A percentile compares a stretch with the other conserved stretches of the same genome.
Conservation (phyloP, 2,888 invertebrate genomes). For the Drosophila eohydei region DNA sequence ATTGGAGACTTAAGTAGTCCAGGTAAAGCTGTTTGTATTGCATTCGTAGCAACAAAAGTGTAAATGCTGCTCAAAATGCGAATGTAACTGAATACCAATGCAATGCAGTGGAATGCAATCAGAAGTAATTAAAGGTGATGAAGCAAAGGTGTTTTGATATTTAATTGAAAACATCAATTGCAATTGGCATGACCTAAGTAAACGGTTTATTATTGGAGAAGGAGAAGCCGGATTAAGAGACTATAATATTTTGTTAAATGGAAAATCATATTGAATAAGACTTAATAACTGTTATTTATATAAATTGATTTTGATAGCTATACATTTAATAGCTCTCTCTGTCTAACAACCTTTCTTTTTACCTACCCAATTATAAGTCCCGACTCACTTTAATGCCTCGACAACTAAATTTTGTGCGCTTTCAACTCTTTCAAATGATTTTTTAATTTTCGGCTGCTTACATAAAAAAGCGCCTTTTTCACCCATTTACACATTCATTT, state of each 20-base stretch:
- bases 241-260: not conserved
- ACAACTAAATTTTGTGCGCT: not conserved
- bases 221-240: not conserved
- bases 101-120: constrained; percentile 15
- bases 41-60: constrained; percentile 36
- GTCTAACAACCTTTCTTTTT: not conserved
- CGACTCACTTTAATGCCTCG: not conserved
- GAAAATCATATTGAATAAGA: not conserved
- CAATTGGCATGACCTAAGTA: no score
- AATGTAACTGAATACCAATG: constrained; percentile 13
- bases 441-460: constrained; percentile 10
- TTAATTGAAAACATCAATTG: constrained; percentile 21
- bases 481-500: constrained; percentile 28
- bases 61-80: constrained; percentile 5
- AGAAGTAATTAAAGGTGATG: constrained; percentile 34
- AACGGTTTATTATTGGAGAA: not conserved
- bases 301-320: not conserved
- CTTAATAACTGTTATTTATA: not conserved
- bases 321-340: not conserved
- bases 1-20: constrained; percentile 36
- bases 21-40: constrained; percentile 19
- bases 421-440: constrained; percentile 27
- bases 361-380: not conserved
- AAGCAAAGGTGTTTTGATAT: not conserved
- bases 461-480: constrained; percentile 13